Base-by-base conservation (phyloP, 2,888 invertebrate species). In the Athetis lepigone region DNA sequence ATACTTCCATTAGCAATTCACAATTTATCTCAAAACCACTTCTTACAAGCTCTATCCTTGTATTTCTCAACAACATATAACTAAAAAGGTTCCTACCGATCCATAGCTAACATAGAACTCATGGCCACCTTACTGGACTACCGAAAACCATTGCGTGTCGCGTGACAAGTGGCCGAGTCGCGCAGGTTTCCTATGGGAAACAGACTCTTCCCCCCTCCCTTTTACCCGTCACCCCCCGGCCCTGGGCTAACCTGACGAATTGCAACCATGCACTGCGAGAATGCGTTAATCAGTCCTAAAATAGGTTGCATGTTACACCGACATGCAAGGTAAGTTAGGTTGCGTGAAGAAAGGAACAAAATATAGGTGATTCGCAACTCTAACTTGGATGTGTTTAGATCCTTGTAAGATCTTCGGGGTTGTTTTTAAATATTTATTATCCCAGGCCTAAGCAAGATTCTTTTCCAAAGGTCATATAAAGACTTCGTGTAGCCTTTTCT, bases 131-230 rank as follows among this genome's bases (percentile, higher is more conserved):
- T 68, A 84, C 36, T 23, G 19, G 43, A 74, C 86, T 85, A 85
- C 84, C 88, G 83, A 80, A 82, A 83, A 66, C 62, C 67, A 21
- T 73, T 45, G 68, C 60, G 70, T 78, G 90, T 91, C 90, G 90
- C 91, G 90, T 91, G 91, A 87, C 88, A 88, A 67, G 60, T 33
- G 67, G 62, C 54, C 59, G 67, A 50, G 68, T 78, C 77, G 73
- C 61, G 66, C 66, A 75, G 69, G 77, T 85, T 90, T 91, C 91
- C 90, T 90, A 90, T 91, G 91, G 90, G 91, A 90, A 90, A 45
- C 77, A 25, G 21, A 39, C 56, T 21, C 45, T 21, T 39, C 27
- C 27, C 75, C 61, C 25, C 40, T 4, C 8, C 23, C 40, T 21
- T 21, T 7, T 36, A 2, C 25, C 37, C 40, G 16, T 9, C 61